A percentile compares a stretch with the other conserved stretches of the same genome.
Evolutionary conservation across 2,797 vertebrate genomes (phyloP).

Genomic region (Ptychadena robeensis): DNA sequence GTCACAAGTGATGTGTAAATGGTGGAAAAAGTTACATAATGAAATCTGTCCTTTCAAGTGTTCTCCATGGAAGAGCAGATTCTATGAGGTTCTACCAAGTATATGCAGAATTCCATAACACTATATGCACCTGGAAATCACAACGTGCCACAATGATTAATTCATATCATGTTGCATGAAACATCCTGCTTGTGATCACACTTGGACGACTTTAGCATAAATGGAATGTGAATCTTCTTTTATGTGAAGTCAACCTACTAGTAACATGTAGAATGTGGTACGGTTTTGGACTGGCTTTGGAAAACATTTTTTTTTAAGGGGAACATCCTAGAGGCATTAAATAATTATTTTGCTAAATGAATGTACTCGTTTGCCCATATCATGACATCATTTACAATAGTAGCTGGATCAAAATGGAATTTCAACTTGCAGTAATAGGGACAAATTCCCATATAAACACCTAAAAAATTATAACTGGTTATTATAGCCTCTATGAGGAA

Average conservation of each 20-base stretch:
- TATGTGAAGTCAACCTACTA: neutral
- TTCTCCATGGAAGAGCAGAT: neutral
- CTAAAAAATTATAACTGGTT: too few relatives aligned
- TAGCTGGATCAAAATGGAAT: too few relatives aligned
- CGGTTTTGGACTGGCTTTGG: slow-evolving; percentile 13
- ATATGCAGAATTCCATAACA: neutral
- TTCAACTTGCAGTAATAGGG: too few relatives aligned
- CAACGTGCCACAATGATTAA: slow-evolving; percentile 33
- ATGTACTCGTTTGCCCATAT: too few relatives aligned
- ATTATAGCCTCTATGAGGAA: too few relatives aligned
- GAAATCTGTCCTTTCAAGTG: neutral
- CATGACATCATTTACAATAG: too few relatives aligned
- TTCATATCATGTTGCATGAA: slow-evolving; percentile 18
- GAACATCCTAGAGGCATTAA: too few relatives aligned
- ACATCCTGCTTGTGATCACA: slow-evolving; percentile 15
- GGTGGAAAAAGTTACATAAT: slow-evolving; percentile 14
- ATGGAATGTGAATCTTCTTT: slow-evolving; percentile 10
- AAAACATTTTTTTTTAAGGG: neutral
- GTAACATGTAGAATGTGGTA: neutral
- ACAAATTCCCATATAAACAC: too few relatives aligned
- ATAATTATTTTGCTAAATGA: too few relatives aligned
- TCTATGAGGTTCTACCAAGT: neutral
- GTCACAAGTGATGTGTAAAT: slow-evolving; percentile 23
- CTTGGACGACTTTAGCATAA: neutral
- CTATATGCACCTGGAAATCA: slow-evolving; percentile 18